Conservation (phyloP, 2,888 invertebrate species). For the Cylindroiulus punctatus region DNA sequence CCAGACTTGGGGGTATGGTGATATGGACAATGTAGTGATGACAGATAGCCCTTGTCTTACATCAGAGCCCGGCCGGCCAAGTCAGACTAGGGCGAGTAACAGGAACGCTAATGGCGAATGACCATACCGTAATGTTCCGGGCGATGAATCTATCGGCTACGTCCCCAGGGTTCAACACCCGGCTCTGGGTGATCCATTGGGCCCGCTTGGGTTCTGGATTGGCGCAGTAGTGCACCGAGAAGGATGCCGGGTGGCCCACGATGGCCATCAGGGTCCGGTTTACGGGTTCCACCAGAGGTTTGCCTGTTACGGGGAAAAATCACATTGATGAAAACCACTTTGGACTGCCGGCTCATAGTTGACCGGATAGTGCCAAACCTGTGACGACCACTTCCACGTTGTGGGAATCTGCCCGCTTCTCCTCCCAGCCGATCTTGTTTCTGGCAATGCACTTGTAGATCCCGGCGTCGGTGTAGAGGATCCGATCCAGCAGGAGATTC, state of each 20-base stretch:
- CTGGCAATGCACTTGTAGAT: conserved; percentile 78
- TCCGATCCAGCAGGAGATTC: conserved; percentile 75
- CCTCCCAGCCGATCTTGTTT: conserved; percentile 65
- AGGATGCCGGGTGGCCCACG: conserved; percentile 75
- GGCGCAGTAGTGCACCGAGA: conserved; percentile 80
- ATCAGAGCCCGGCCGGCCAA: no score
- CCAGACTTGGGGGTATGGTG: no score
- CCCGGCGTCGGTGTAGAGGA: conserved; percentile 80
- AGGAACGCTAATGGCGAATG: no score
- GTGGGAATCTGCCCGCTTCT: conserved; percentile 65
- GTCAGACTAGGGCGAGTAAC: no score
- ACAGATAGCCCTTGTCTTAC: no score
- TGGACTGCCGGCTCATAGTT: not conserved
- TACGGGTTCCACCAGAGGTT: conserved; percentile 72
- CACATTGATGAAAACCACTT: not conserved
- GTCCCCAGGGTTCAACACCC: conserved; percentile 62
- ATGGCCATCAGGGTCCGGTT: conserved; percentile 76
- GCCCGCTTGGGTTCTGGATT: conserved; percentile 76
- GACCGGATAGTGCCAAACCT: conserved; percentile 63
- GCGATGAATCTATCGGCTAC: conserved; percentile 66
- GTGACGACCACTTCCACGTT: conserved; percentile 68
- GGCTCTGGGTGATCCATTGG: conserved; percentile 70
- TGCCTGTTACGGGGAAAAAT: conserved; percentile 68
- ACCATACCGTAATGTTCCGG: conserved; percentile 69
- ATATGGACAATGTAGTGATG: no score